Evolutionary conservation across 2,113 vertebrate genomes (phyloP).

Genomic region (Felis catus): DNA sequence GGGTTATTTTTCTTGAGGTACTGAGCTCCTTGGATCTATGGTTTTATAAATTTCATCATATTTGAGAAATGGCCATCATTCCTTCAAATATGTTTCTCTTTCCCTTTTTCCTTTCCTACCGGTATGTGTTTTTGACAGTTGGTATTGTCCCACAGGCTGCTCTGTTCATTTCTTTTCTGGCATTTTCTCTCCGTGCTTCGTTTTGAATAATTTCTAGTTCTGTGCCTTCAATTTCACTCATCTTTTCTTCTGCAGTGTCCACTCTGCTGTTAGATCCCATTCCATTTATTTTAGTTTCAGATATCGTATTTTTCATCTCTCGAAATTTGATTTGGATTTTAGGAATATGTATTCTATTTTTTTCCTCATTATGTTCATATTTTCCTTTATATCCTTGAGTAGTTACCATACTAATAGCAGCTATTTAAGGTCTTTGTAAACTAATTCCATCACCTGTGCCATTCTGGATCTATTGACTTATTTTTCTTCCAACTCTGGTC

Average conservation of each 20-base stretch:
- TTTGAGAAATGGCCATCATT: background rate
- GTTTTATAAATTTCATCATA: background rate
- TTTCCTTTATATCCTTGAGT: background rate
- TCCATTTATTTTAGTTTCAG: background rate
- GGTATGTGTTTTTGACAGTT: background rate
- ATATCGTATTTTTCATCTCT: background rate
- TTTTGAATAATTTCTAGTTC: background rate
- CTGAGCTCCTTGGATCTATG: background rate
- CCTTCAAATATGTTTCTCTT: background rate
- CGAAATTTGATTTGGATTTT: background rate
- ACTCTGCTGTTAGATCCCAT: background rate
- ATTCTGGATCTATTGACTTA: background rate
- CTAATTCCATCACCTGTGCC: background rate
- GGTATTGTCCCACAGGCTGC: background rate
- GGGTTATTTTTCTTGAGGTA: background rate
- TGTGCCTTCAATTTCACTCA: background rate
- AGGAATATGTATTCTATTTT: background rate
- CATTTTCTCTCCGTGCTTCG: background rate
- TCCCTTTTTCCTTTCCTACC: background rate
- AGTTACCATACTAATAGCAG: background rate
- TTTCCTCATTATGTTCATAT: slow-evolving; percentile 4
- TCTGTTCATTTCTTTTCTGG: background rate
- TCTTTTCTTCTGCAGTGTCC: background rate
- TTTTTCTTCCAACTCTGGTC: background rate
- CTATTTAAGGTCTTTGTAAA: background rate